These are phyloP conservation scores for Nemapogon koenigi DNA, from an alignment of 2,888 invertebrate species.

Conservation along the genomic window DNA sequence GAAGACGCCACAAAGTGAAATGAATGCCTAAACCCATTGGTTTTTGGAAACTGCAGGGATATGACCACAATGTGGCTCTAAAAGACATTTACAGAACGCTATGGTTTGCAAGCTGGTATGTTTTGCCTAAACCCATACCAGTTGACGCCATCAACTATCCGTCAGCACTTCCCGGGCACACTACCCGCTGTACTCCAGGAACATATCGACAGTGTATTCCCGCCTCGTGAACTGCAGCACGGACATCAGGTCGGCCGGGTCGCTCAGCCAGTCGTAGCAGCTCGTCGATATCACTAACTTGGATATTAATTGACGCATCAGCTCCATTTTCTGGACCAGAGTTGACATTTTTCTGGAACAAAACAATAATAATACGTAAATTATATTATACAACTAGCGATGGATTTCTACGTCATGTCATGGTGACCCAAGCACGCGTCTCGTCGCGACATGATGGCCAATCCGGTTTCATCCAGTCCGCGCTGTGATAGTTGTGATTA, in stretches of 20 bases:
- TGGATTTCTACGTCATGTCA: background rate
- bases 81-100: too few relatives aligned
- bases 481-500: too few relatives aligned
- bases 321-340: slow-evolving; percentile 30
- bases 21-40: too few relatives aligned
- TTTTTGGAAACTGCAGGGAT: too few relatives aligned
- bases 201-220: slow-evolving; percentile 16
- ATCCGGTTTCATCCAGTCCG: too few relatives aligned
- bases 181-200: background rate
- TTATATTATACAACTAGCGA: background rate
- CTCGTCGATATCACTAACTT: slow-evolving; percentile 27
- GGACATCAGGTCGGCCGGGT: slow-evolving; percentile 22
- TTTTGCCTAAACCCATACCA: background rate
- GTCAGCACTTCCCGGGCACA: background rate
- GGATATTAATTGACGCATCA: slow-evolving; percentile 33
- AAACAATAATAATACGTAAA: background rate
- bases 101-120: too few relatives aligned
- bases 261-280: slow-evolving; percentile 32
- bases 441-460: too few relatives aligned
- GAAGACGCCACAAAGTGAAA: too few relatives aligned
- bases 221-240: slow-evolving; percentile 25
- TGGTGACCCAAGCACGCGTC: too few relatives aligned
- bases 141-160: slow-evolving; percentile 1
- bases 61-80: too few relatives aligned
- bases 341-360: slow-evolving; percentile 28